These are phyloP conservation scores for Eupithecia inturbata DNA, from an alignment of 2,888 invertebrate species.

Conservation along the genomic window DNA sequence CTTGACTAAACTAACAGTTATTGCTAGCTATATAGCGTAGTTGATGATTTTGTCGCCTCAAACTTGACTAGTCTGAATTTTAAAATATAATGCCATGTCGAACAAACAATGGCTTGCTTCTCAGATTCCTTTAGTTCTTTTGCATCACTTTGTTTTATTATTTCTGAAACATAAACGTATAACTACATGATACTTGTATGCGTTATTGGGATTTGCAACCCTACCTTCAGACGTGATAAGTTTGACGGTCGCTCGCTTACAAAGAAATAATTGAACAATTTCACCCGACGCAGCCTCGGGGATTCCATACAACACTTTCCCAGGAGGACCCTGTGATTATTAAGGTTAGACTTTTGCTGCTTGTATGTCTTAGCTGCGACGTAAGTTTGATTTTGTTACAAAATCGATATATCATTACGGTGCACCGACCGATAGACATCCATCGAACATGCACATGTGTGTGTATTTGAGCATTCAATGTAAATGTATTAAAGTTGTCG, in stretches of 20 bases:
- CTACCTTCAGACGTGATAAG: conserved; percentile 19
- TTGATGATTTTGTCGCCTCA: conserved; percentile 2
- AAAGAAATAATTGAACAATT: conserved; percentile 25
- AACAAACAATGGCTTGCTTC: not conserved
- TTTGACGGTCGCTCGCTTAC: conserved; percentile 17
- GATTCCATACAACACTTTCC: conserved; percentile 27
- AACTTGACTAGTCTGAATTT: conserved; percentile 13
- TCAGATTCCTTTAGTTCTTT: not conserved
- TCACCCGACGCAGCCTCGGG: conserved; percentile 32
- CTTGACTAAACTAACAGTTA: conserved; percentile 11
- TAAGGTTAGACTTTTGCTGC: conserved; percentile 35
- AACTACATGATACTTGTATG: not conserved
- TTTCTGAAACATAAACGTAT: not conserved
- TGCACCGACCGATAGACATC: not conserved
- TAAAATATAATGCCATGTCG: not conserved
- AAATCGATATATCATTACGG: conserved; percentile 2
- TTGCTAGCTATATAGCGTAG: not conserved
- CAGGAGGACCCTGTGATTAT: conserved; percentile 20
- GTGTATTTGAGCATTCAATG: not conserved
- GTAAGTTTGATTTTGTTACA: not conserved
- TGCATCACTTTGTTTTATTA: not conserved
- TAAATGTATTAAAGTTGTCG: not conserved
- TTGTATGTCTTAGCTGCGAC: conserved; percentile 3
- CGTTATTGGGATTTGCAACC: not conserved
- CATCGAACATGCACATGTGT: not conserved